These are phyloP conservation scores for Vulpes vulpes DNA, from an alignment of 2,113 vertebrate species.

Conservation along the genomic window DNA sequence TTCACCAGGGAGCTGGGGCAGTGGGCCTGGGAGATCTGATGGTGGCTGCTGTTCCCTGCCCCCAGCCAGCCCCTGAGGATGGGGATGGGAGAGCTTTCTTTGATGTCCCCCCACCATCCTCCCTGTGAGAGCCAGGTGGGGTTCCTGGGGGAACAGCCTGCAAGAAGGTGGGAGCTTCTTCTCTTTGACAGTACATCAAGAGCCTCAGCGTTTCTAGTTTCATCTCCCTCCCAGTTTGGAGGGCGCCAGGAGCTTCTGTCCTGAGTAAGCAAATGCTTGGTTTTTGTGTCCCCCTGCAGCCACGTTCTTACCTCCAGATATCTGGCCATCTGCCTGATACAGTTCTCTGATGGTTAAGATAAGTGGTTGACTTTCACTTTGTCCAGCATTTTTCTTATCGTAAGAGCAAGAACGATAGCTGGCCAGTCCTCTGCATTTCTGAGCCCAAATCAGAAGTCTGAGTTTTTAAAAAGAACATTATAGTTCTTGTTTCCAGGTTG, in stretches of 20 bases:
- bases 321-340: background rate
- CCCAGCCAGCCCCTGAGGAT: too few relatives aligned
- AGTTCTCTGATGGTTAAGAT: background rate
- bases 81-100: background rate
- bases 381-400: background rate
- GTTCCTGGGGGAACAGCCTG: background rate
- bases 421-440: background rate
- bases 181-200: background rate
- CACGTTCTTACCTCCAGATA: background rate
- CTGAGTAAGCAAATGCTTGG: background rate
- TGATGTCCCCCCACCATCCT: too few relatives aligned
- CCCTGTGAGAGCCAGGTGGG: background rate
- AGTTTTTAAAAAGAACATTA: background rate
- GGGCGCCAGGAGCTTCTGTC: background rate
- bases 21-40: too few relatives aligned
- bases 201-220: background rate
- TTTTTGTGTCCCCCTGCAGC: background rate
- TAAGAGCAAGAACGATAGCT: background rate
- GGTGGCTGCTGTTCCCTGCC: background rate
- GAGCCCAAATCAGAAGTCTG: background rate
- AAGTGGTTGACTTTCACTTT: background rate
- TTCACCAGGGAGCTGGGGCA: background rate
- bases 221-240: background rate
- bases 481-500: background rate
- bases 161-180: background rate